A percentile compares a stretch with the other conserved stretches of the same genome.
Conservation (phyloP, 2,797 vertebrate species). For the Champsocephalus gunnari region DNA sequence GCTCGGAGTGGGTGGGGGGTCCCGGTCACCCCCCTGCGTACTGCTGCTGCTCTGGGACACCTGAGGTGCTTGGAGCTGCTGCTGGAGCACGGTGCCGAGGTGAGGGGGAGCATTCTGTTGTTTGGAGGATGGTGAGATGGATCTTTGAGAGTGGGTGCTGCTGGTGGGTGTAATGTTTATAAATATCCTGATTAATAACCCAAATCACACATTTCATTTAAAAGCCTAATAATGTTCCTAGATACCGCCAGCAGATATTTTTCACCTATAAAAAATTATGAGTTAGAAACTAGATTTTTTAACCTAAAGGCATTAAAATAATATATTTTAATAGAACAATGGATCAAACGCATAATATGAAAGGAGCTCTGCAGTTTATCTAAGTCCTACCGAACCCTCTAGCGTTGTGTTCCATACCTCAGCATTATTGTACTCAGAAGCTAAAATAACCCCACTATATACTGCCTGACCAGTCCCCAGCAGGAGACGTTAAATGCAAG, state of each 20-base stretch:
- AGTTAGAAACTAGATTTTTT: slow-evolving; percentile 2
- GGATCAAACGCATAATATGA: background rate
- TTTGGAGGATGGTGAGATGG: background rate
- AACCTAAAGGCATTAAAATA: background rate
- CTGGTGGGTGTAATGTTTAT: slow-evolving; percentile 27
- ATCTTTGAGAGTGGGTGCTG: slow-evolving; percentile 9
- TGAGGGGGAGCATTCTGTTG: slow-evolving; percentile 43
- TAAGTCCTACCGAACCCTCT: background rate
- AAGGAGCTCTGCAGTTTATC: background rate
- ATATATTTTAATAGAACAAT: background rate
- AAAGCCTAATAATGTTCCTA: background rate
- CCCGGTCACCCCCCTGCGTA: slow-evolving; percentile 90
- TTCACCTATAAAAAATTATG: background rate
- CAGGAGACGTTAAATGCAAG: background rate
- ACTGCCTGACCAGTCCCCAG: background rate
- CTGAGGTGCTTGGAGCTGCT: slow-evolving; percentile 88
- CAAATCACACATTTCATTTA: slow-evolving; percentile 15
- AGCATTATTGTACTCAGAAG: background rate
- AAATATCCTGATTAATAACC: slow-evolving; percentile 8
- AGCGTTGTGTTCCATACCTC: background rate
- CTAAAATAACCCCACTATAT: background rate
- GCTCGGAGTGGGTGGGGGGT: slow-evolving; percentile 92
- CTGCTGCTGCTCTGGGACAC: slow-evolving; percentile 89
- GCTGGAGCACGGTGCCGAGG: slow-evolving; percentile 89
- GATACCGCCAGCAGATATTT: background rate